These are phyloP conservation scores for Periparus ater DNA, from an alignment of 2,797 vertebrate genomes.

Conservation along the genomic window DNA sequence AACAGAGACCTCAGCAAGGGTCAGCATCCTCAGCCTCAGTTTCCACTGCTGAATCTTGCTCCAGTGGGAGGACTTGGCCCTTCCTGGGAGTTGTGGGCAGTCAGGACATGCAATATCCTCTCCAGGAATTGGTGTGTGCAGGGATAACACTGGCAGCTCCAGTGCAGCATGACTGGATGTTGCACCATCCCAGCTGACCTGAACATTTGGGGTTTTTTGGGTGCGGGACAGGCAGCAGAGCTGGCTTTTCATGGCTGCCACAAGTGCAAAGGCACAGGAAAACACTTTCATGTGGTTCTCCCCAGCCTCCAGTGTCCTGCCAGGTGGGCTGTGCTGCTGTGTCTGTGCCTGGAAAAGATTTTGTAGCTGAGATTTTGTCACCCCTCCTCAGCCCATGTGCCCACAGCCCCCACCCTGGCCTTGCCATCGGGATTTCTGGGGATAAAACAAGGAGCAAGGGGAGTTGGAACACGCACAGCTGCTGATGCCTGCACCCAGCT, in stretches of 20 bases:
- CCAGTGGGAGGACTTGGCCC: not conserved
- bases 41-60: not conserved
- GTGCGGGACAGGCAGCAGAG: not conserved
- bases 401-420: not conserved
- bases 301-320: not conserved
- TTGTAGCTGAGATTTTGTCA: rapidly evolving
- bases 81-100: not conserved
- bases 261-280: not conserved
- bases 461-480: not conserved
- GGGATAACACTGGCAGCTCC: not conserved
- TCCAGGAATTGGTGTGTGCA: rapidly evolving
- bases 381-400: not conserved
- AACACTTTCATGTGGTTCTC: not conserved
- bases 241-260: not conserved
- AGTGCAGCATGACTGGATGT: rapidly evolving
- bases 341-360: not conserved
- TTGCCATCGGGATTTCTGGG: not conserved
- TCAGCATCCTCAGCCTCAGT: not conserved
- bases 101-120: not conserved
- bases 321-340: rapidly evolving
- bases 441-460: not conserved
- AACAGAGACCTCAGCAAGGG: not conserved
- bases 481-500: not conserved
- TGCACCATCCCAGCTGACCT: not conserved
- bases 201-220: not conserved